Evolutionary conservation across 2,797 vertebrate species (phyloP), one percentile per base, ranked within the genome.

Genomic region (Tamandua tetradactyla): DNA sequence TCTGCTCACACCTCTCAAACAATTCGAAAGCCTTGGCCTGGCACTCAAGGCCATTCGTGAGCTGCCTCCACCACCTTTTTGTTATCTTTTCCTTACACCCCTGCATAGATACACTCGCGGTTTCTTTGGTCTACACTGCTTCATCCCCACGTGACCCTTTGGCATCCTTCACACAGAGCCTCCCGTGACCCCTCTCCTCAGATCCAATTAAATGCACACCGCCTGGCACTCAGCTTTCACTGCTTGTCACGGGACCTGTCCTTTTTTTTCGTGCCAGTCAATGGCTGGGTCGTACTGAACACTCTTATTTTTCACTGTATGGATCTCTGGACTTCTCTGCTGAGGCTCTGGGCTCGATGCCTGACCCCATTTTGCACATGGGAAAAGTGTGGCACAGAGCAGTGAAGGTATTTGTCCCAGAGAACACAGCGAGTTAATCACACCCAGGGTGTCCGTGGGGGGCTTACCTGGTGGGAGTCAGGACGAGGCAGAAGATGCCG

Each of bases 401-500:
- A 20, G 62, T 44, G 49, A 81, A 87, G 44, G 32, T 2, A 0
- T 5, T 55, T 61, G 27, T n/a, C 13, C 2, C 7, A 74, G 42
- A 87, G 25, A 87, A 89, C 14, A 23, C 11, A 62, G 75, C 40
- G 17, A 23, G 57, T 61, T 44, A n/a, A 9, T 30, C n/a, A 55
- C 52, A 52, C n/a, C 1, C 8, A 15, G 20, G 27, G n/a, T 27
- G 8, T 20, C 4, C 25, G 9, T 0, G 9, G 9, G 47, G 42
- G 8, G 94, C 97, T 87, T 93, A 99, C 99, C 99, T 99, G 89
- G 99, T 99, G 2, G 99, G 99, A 0, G 99, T 99, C 62, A 99
- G 98, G 49, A 99, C 99, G 40, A 99, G 96, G 97, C 99, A 99
- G 98, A 99, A 99, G 97, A 99, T 99, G 44, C 99, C 99, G 30